A percentile compares a stretch with the other conserved stretches of the same genome.
Evolutionary conservation across 2,797 vertebrate genomes (phyloP).

Genomic region (Acipenser transmontanus): DNA sequence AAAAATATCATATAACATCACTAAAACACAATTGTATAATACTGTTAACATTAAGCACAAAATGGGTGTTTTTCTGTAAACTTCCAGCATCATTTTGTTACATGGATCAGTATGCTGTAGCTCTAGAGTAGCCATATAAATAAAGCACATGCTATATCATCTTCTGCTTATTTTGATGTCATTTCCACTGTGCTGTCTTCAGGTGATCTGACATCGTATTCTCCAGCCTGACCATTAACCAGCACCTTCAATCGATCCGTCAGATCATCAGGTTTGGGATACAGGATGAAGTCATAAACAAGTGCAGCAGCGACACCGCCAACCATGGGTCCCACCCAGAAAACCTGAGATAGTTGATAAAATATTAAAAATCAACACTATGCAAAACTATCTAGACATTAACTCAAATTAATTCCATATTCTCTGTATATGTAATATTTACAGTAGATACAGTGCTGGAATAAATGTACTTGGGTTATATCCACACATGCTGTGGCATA

Average conservation of each 20-base stretch:
- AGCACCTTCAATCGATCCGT: conserved; percentile 83
- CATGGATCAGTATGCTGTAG: too few relatives aligned
- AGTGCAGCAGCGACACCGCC: conserved; percentile 81
- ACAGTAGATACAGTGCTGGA: background rate
- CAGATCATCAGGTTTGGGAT: conserved; percentile 74
- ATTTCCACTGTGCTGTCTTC: conserved; percentile 81
- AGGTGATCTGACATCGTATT: conserved; percentile 80
- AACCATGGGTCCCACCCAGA: conserved; percentile 93
- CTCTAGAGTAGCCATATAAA: too few relatives aligned
- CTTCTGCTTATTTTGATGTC: conserved; percentile 69
- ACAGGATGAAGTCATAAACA: conserved; percentile 87
- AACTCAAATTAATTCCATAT: background rate
- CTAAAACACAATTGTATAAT: too few relatives aligned
- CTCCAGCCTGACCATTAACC: conserved; percentile 80
- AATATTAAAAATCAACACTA: background rate
- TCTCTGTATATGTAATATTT: background rate
- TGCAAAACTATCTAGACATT: conserved; percentile 9
- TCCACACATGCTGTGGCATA: background rate
- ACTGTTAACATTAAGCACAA: too few relatives aligned
- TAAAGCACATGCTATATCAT: too few relatives aligned
- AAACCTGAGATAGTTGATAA: conserved; percentile 64
- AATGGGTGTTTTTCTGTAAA: too few relatives aligned
- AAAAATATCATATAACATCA: too few relatives aligned
- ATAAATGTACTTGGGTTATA: background rate
- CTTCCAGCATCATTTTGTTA: too few relatives aligned